Conservation (phyloP, 92 coral and sea anemone species). For the Micromussa lordhowensis region DNA sequence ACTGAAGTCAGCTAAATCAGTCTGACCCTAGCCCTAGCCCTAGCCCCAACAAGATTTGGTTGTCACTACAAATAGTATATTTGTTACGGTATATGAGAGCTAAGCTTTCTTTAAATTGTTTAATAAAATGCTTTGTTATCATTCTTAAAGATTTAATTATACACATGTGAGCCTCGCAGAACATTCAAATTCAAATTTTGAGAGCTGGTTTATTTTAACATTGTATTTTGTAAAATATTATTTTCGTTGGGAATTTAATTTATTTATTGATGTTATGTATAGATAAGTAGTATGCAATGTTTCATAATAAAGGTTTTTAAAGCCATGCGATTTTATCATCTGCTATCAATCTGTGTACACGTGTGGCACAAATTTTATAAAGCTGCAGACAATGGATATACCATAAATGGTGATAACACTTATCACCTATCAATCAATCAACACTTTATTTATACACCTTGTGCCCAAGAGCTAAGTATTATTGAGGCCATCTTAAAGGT, state of each 20-base stretch:
- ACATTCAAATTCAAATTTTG: not conserved
- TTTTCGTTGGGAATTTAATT: not conserved
- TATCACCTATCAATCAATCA: no score
- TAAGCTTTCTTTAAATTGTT: not conserved
- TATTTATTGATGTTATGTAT: conserved; percentile 19
- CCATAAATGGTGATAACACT: no score
- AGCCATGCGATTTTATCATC: not conserved
- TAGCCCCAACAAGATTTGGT: not conserved
- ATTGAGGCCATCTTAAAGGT: no score
- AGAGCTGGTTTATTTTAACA: not conserved
- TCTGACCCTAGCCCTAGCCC: no score
- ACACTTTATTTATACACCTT: no score
- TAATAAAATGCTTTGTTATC: not conserved
- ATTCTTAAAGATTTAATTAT: not conserved
- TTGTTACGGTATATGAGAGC: not conserved
- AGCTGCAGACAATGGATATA: no score
- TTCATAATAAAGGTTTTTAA: conserved; percentile 25
- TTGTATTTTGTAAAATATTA: not conserved
- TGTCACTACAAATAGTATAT: not conserved
- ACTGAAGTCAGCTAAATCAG: no score
- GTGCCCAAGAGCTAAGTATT: no score
- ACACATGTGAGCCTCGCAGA: not conserved
- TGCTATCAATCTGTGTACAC: no score
- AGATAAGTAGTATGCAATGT: not conserved
- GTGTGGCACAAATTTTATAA: no score